These are phyloP conservation scores for Phytoseiulus persimilis DNA, from an alignment of 2,888 invertebrate species.

Conservation along the genomic window DNA sequence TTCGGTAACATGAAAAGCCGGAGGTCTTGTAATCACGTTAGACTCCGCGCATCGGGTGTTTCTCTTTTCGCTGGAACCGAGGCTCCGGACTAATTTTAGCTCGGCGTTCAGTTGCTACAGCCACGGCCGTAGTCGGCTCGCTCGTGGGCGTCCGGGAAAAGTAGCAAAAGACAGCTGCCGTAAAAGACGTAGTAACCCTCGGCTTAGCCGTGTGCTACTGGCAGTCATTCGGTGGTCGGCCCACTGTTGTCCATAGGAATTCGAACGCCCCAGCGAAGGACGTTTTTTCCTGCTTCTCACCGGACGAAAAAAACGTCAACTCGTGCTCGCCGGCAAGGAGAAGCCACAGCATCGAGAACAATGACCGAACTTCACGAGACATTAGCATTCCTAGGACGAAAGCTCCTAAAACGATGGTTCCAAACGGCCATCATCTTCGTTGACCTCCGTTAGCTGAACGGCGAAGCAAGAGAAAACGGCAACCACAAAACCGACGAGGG, in stretches of 20 bases:
- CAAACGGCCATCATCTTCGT: background rate
- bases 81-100: background rate
- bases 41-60: background rate
- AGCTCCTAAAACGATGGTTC: background rate
- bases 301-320: background rate
- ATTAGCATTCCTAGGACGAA: background rate
- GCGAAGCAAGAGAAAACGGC: background rate
- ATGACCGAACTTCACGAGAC: background rate
- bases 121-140: background rate
- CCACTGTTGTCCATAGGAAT: background rate
- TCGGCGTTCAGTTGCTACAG: background rate
- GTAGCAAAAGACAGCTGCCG: background rate
- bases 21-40: background rate
- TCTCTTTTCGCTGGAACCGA: background rate
- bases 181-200: background rate
- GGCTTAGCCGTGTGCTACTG: background rate
- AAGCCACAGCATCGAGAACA: background rate
- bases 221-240: background rate
- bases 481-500: background rate
- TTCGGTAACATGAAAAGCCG: background rate
- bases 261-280: background rate
- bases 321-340: background rate
- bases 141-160: background rate
- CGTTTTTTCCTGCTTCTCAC: background rate
- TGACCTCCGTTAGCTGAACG: background rate